These are phyloP conservation scores for Psococerastis gibbosa DNA, from an alignment of 2,888 invertebrate genomes.

Conservation along the genomic window DNA sequence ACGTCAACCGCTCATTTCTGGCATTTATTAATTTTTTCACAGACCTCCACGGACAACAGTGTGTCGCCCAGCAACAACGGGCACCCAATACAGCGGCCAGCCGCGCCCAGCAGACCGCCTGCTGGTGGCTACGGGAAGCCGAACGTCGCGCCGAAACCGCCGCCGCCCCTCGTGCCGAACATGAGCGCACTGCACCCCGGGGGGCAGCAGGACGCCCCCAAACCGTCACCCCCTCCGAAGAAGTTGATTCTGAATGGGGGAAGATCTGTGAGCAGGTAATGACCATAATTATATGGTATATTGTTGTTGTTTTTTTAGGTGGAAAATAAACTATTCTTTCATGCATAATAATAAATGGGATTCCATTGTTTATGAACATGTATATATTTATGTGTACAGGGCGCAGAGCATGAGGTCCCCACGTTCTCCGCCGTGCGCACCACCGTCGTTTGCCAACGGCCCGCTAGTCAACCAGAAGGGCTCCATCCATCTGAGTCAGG, in stretches of 20 bases:
- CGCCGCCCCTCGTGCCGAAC: slow-evolving; percentile 24
- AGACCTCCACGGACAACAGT: too few relatives aligned
- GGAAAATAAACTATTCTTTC: too few relatives aligned
- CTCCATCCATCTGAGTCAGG: slow-evolving; percentile 24
- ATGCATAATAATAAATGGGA: too few relatives aligned
- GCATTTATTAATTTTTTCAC: too few relatives aligned
- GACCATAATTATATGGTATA: too few relatives aligned
- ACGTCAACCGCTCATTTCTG: too few relatives aligned
- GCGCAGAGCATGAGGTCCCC: slow-evolving; percentile 75
- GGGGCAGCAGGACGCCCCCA: slow-evolving; percentile 21
- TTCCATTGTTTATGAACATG: too few relatives aligned
- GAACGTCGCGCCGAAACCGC: slow-evolving; percentile 67
- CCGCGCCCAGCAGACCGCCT: slow-evolving; percentile 22
- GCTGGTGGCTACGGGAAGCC: slow-evolving; percentile 49
- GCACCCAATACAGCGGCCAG: slow-evolving; percentile 18
- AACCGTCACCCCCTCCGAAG: slow-evolving; percentile 47
- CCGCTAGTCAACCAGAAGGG: slow-evolving; percentile 13
- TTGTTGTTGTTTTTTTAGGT: too few relatives aligned
- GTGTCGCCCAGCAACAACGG: slow-evolving; percentile 21
- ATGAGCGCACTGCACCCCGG: not conserved
- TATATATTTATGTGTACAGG: slow-evolving; percentile 47
- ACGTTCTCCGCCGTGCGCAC: slow-evolving; percentile 40
- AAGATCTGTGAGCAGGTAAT: too few relatives aligned
- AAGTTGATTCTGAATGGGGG: slow-evolving; percentile 35
- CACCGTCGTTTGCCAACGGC: slow-evolving; percentile 20